Conservation (phyloP, 92 coral and sea anemone species). For the Phenganax stokvisi region DNA sequence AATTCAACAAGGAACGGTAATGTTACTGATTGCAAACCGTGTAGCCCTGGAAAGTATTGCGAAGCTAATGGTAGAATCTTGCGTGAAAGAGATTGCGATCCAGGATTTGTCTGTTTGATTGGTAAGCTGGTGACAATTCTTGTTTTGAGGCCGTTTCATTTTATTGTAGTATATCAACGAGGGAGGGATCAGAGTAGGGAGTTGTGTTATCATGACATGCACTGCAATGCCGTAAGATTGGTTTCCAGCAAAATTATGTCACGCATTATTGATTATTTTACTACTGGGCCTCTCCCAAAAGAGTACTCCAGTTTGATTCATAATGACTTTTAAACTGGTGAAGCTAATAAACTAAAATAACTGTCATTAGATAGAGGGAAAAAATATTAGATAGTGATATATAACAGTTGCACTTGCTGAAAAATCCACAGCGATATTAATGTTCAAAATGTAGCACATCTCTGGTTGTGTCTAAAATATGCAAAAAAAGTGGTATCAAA, state of each 20-base stretch:
- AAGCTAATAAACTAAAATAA: no score
- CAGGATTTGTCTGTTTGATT: conserved; percentile 74
- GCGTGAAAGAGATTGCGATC: conserved; percentile 60
- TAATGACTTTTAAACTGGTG: no score
- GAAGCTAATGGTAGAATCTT: conserved; percentile 71
- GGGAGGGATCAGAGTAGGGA: no score
- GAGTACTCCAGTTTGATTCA: no score
- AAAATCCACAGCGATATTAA: conserved; percentile 9
- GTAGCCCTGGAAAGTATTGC: conserved; percentile 92
- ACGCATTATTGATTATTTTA: no score
- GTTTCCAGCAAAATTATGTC: no score
- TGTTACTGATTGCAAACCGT: conserved; percentile 77
- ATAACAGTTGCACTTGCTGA: background rate
- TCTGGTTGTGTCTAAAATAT: conserved; percentile 8
- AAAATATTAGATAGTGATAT: no score
- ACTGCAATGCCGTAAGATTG: no score
- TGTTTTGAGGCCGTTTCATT: background rate
- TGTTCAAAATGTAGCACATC: conserved; percentile 12
- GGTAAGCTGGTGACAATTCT: conserved; percentile 40
- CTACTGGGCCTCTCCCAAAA: no score
- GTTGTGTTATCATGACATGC: no score
- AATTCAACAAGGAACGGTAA: conserved; percentile 77
- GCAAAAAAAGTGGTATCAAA: conserved; percentile 7
- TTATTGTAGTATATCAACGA: no score
- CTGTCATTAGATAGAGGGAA: no score